These are phyloP conservation scores for Laodelphax striatellus DNA, from an alignment of 1,140 invertebrate genomes.

Conservation along the genomic window DNA sequence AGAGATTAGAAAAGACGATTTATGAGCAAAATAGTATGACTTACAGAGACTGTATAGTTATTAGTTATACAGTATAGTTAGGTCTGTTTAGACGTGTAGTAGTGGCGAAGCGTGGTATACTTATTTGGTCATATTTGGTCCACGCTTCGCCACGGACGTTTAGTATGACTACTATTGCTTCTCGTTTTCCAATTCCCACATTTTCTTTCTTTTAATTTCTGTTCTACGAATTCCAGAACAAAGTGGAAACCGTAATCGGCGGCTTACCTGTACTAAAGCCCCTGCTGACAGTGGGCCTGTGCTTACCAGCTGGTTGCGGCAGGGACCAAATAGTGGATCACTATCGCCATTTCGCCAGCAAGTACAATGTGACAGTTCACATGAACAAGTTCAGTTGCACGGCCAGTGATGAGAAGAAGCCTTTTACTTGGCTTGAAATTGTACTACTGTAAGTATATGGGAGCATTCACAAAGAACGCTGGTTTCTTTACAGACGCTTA, in stretches of 20 bases:
- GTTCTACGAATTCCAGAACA: not conserved
- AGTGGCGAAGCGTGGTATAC: too few species aligned
- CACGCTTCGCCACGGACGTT: too few species aligned
- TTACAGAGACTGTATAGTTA: too few species aligned
- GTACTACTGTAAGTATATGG: not conserved
- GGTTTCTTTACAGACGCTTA: too few species aligned
- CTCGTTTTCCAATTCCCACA: too few species aligned
- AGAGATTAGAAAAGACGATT: too few species aligned
- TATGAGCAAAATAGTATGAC: too few species aligned
- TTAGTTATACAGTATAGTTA: too few species aligned
- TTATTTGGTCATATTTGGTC: too few species aligned
- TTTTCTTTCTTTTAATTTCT: not conserved
- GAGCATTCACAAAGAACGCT: too few species aligned
- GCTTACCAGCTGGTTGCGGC: not conserved
- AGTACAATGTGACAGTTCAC: not conserved
- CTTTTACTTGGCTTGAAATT: not conserved
- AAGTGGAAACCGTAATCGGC: not conserved
- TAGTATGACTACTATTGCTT: too few species aligned
- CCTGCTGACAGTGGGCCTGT: not conserved
- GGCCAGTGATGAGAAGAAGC: not conserved
- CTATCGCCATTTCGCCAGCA: not conserved
- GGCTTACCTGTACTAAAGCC: not conserved
- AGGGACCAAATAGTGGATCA: not conserved
- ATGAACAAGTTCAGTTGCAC: not conserved
- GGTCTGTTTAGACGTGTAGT: too few species aligned